Conservation (phyloP, 1,140 invertebrate genomes). For the Nasonia giraulti region DNA sequence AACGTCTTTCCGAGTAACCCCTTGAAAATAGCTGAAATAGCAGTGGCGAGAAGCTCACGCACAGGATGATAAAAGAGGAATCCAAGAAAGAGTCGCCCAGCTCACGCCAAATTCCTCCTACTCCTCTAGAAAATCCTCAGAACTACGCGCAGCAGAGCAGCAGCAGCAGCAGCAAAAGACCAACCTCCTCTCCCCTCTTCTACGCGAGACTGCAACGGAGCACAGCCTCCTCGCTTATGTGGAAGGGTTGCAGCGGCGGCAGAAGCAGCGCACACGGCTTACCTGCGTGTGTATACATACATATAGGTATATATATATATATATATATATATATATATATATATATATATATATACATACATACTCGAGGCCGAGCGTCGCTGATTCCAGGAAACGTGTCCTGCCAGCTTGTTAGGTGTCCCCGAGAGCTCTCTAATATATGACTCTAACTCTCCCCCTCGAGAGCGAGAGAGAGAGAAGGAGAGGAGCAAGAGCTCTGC, state of each 20-base stretch:
- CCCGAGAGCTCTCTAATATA: slow-evolving; percentile 70
- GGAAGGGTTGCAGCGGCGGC: neutral
- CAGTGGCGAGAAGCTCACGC: neutral
- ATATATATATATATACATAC: no score
- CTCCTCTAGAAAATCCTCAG: neutral
- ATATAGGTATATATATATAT: neutral
- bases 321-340: no score
- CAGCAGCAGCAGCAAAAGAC: neutral
- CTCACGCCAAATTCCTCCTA: neutral
- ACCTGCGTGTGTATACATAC: neutral
- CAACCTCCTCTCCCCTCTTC: neutral
- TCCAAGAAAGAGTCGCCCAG: neutral
- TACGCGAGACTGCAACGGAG: neutral
- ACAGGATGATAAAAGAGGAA: neutral
- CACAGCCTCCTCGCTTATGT: neutral
- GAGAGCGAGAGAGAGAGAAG: neutral
- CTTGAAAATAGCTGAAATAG: neutral
- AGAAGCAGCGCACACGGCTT: neutral
- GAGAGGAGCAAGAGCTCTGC: slow-evolving; percentile 27
- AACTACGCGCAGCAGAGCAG: neutral
- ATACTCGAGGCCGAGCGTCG: slow-evolving; percentile 37
- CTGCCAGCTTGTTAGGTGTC: slow-evolving; percentile 71
- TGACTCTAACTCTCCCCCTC: slow-evolving; percentile 59
- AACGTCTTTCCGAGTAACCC: no score
- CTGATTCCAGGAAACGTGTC: slow-evolving; percentile 71